Percentiles rank a stretch among this genome's conserved stretches.
Evolutionary conservation across 2,888 invertebrate genomes (phyloP).

Genomic region (Sericinus montela): DNA sequence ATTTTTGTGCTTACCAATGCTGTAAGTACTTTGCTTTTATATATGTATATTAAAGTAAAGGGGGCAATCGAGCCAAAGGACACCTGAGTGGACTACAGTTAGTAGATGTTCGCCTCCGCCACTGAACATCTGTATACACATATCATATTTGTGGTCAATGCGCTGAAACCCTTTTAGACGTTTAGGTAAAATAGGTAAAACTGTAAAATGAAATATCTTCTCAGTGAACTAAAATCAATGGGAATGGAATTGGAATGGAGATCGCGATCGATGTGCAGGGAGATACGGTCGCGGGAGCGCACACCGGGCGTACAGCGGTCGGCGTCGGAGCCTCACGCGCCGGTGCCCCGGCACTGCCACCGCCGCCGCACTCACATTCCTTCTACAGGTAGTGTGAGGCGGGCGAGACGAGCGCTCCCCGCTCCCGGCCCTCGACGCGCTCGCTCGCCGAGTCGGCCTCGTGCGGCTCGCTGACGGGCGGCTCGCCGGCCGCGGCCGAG

Average conservation of each 20-base stretch:
- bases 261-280: slow-evolving; percentile 35
- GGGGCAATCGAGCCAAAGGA: too few species aligned
- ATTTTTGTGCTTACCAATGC: slow-evolving; percentile 4
- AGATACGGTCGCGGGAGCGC: slow-evolving; percentile 48
- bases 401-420: slow-evolving; percentile 70
- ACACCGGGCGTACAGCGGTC: slow-evolving; percentile 79
- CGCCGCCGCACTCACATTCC: slow-evolving; percentile 75
- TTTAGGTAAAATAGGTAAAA: too few species aligned
- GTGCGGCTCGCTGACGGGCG: slow-evolving; percentile 61
- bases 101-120: too few species aligned
- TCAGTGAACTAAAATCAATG: slow-evolving; percentile 39
- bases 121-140: too few species aligned
- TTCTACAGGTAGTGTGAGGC: slow-evolving; percentile 78
- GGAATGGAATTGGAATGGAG: slow-evolving; percentile 70
- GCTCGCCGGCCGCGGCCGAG: slow-evolving; percentile 26
- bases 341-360: slow-evolving; percentile 70
- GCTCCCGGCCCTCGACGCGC: slow-evolving; percentile 66
- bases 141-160: too few species aligned
- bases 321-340: slow-evolving; percentile 81
- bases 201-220: too few species aligned
- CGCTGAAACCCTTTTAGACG: too few species aligned
- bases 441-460: slow-evolving; percentile 74
- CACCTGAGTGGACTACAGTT: too few species aligned
- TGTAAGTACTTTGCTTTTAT: slow-evolving; percentile 4
- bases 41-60: background rate